These are phyloP conservation scores for Aspidiotus rigidus DNA, from an alignment of 2,888 invertebrate genomes.

Conservation along the genomic window DNA sequence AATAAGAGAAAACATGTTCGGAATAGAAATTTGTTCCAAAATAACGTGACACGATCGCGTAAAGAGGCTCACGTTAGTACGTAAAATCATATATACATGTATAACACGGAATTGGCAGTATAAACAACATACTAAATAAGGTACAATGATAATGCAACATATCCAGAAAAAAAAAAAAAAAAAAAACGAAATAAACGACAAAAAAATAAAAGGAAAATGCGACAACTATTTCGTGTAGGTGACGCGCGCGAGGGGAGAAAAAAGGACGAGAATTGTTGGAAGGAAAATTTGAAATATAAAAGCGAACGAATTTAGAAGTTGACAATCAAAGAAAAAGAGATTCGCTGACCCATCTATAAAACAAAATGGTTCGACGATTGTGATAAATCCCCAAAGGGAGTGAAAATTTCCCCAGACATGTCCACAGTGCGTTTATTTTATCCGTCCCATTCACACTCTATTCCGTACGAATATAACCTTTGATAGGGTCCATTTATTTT, in stretches of 20 bases:
- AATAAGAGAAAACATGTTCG: too few species aligned
- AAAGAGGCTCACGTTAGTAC: not conserved
- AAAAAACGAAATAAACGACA: not conserved
- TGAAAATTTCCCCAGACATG: constrained; percentile 29
- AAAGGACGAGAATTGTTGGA: constrained; percentile 7
- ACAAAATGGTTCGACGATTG: constrained; percentile 33
- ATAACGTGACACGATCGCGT: not conserved
- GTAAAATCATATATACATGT: too few species aligned
- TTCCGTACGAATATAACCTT: constrained; percentile 33
- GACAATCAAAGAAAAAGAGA: constrained; percentile 32
- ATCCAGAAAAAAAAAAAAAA: not conserved
- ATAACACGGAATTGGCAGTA: too few species aligned
- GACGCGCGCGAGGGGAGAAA: not conserved
- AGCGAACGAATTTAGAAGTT: constrained; percentile 32
- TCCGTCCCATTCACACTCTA: constrained; percentile 32
- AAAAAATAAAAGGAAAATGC: not conserved
- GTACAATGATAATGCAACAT: not conserved
- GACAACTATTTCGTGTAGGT: too few species aligned
- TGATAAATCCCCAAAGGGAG: constrained; percentile 33
- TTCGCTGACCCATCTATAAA: constrained; percentile 33
- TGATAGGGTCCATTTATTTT: constrained; percentile 34
- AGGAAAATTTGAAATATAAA: constrained; percentile 22
- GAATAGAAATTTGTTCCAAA: not conserved
- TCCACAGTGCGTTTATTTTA: constrained; percentile 30
- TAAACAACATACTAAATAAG: too few species aligned